These are phyloP conservation scores for Rhea americana DNA, from an alignment of 2,113 vertebrate species.

Conservation along the genomic window DNA sequence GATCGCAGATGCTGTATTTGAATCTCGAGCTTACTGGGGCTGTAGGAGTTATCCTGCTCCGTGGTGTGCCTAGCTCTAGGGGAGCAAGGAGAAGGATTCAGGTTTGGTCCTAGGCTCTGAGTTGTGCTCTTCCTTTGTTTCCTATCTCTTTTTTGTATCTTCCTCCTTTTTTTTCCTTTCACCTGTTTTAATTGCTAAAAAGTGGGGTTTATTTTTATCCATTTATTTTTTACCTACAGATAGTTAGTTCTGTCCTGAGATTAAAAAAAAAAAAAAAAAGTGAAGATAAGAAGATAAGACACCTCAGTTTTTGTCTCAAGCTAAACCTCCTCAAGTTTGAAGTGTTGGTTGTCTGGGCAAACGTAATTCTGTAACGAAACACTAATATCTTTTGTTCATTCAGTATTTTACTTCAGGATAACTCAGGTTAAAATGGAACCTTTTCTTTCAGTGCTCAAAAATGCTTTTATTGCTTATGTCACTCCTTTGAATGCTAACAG, in stretches of 20 bases:
- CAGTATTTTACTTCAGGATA: background rate
- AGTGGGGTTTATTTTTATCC: background rate
- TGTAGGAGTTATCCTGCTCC: background rate
- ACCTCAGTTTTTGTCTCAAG: background rate
- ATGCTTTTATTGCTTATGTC: background rate
- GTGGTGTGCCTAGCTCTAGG: background rate
- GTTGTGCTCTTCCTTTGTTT: background rate
- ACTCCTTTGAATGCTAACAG: background rate
- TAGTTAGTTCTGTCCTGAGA: background rate
- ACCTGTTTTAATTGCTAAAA: background rate
- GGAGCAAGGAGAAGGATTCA: background rate
- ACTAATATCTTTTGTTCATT: background rate
- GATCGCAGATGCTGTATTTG: background rate
- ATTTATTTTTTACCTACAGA: background rate
- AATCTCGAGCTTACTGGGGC: background rate
- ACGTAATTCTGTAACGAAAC: background rate
- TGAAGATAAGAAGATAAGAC: background rate
- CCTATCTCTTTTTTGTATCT: background rate
- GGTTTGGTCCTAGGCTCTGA: background rate
- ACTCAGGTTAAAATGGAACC: background rate
- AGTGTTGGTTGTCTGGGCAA: background rate
- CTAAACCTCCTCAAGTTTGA: background rate
- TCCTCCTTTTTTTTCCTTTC: background rate
- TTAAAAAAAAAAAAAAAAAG: background rate
- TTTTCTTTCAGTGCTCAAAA: background rate